phyloP scores from a whole-genome alignment of 2,797 vertebrate genomes.

The Mormyrus hasselquistii region DNA sequence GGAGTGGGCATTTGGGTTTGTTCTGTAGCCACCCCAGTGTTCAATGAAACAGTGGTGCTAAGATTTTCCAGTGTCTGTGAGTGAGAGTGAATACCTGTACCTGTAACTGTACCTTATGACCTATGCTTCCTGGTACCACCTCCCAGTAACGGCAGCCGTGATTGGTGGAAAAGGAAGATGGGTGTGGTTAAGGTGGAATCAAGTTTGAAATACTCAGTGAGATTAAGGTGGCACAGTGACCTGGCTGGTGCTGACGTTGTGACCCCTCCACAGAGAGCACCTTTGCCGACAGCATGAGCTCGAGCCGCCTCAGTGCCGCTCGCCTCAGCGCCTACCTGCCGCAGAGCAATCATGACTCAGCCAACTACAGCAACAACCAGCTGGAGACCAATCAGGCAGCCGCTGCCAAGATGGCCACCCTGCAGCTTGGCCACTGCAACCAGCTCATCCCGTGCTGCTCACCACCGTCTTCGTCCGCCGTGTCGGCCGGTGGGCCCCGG shows the following conservation, averaged over 20 bases:
- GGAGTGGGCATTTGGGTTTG: background rate
- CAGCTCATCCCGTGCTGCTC: conserved; percentile 81
- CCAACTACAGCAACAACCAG: conserved; percentile 97
- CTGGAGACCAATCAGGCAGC: conserved; percentile 93
- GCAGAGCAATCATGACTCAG: conserved; percentile 91
- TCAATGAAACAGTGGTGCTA: background rate
- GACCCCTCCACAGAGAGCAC: conserved; percentile 70
- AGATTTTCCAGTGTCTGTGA: background rate
- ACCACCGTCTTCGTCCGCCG: conserved; percentile 49
- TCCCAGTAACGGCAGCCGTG: background rate
- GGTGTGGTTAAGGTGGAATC: background rate
- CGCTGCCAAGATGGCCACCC: conserved; percentile 87
- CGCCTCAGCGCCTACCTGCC: conserved; percentile 89
- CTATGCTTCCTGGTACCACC: background rate
- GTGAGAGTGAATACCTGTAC: background rate
- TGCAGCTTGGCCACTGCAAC: conserved; percentile 73
- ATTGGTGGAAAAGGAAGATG: background rate
- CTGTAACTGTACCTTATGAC: background rate
- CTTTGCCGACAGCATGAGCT: conserved; percentile 88
- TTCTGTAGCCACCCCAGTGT: background rate
- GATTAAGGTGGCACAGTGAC: background rate
- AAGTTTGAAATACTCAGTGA: background rate
- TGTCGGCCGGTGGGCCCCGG: conserved; percentile 36
- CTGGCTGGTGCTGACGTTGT: background rate
- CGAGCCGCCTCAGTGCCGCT: conserved; percentile 77